Percentiles rank a stretch among this genome's conserved stretches.
Conservation (phyloP, 2,797 vertebrate genomes). For the Gambusia yucatana region DNA sequence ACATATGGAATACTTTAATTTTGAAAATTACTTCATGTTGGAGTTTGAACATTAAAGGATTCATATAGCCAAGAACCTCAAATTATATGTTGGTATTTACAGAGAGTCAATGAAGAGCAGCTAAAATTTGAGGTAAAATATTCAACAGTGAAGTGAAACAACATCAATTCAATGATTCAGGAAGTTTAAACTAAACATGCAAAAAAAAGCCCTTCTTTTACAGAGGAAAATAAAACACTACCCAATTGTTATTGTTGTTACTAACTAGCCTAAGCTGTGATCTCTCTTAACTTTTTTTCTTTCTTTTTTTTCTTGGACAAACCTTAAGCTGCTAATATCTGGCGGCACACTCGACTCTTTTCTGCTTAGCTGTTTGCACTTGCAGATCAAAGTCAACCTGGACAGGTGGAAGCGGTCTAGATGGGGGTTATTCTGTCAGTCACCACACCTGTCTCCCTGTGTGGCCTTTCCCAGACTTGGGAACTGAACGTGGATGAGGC, state of each 20-base stretch:
- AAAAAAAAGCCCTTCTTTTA: not conserved
- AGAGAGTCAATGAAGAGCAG: not conserved
- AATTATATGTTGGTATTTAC: not conserved
- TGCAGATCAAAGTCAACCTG: conserved; percentile 60
- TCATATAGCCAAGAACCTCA: not conserved
- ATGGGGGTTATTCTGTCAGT: conserved; percentile 50
- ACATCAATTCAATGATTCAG: not conserved
- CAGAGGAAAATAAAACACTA: not conserved
- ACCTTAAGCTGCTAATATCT: not conserved
- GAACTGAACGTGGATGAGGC: conserved; percentile 35
- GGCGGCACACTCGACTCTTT: not conserved
- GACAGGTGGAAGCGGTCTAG: conserved; percentile 60
- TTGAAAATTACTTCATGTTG: not conserved
- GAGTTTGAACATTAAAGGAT: not conserved
- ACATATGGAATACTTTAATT: not conserved
- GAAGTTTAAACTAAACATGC: not conserved
- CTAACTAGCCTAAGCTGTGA: not conserved
- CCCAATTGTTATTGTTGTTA: not conserved
- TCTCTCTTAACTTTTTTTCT: not conserved
- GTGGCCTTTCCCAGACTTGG: conserved; percentile 52
- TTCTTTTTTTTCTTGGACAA: conserved; percentile 3
- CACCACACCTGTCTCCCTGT: conserved; percentile 67
- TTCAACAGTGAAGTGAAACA: not conserved
- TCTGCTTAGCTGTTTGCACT: conserved; percentile 40
- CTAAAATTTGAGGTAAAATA: not conserved